phyloP scores from a whole-genome alignment of 2,113 vertebrate species.

The Cettia cetti region DNA sequence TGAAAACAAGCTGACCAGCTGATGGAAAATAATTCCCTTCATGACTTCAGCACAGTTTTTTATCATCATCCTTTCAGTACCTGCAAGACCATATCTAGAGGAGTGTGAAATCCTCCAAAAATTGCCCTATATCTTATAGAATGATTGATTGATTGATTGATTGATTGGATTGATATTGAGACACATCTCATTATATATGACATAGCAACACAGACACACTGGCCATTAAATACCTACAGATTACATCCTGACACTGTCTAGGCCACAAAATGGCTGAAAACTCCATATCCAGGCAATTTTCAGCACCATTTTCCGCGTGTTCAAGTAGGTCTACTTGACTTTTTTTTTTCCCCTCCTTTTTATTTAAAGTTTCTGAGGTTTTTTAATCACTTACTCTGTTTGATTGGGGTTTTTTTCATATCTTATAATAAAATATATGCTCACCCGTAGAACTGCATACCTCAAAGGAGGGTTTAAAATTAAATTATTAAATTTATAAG shows the following conservation, averaged over 20 bases:
- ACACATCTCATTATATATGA: background rate
- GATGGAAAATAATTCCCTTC: background rate
- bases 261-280: background rate
- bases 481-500: conserved; percentile 31
- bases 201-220: background rate
- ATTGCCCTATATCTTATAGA: background rate
- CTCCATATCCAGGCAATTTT: background rate
- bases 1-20: background rate
- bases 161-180: background rate
- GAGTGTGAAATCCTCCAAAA: background rate
- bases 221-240: background rate
- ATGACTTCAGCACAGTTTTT: background rate
- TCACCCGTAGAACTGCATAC: conserved; percentile 11
- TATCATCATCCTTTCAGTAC: background rate
- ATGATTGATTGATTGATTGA: background rate
- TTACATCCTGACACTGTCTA: background rate
- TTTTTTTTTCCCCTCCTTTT: background rate
- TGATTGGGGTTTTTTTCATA: background rate
- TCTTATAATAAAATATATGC: background rate
- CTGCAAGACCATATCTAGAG: background rate
- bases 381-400: background rate
- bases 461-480: conserved; percentile 43
- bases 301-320: background rate
- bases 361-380: background rate
- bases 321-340: background rate